Percentiles rank a stretch among this genome's conserved stretches.
Conservation (phyloP, 2,797 vertebrate genomes). For the Sorex maritimensis region DNA sequence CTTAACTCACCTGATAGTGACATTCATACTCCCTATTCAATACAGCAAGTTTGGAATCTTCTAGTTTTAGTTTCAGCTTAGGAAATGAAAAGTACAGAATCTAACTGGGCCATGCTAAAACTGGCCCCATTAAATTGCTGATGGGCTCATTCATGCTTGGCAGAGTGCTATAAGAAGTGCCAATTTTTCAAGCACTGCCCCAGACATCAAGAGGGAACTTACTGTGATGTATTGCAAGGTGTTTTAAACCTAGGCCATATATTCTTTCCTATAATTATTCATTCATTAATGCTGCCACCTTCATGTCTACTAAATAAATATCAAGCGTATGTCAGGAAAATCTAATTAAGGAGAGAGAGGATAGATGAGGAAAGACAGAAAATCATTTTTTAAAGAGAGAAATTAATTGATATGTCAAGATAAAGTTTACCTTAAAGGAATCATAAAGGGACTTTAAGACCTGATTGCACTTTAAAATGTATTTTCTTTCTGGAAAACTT, state of each 20-base stretch:
- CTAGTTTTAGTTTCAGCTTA: not conserved
- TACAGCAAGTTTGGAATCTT: not conserved
- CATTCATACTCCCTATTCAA: not conserved
- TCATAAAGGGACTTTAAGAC: not conserved
- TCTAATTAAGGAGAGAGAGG: not conserved
- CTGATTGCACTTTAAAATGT: not conserved
- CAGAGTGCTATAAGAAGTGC: not conserved
- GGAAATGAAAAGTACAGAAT: not conserved
- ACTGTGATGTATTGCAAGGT: not conserved
- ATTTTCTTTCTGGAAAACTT: slow-evolving; percentile 1
- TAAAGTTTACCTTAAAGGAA: slow-evolving; percentile 6
- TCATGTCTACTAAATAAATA: not conserved
- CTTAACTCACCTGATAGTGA: not conserved
- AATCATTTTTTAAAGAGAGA: slow-evolving; percentile 19
- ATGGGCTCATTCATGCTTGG: not conserved
- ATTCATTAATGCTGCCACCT: not conserved
- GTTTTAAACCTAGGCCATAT: not conserved
- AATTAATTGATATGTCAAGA: slow-evolving; percentile 44
- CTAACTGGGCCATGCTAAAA: not conserved
- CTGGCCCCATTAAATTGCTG: not conserved
- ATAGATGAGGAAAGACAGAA: not conserved
- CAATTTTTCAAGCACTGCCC: slow-evolving; percentile 26
- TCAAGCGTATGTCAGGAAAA: not conserved
- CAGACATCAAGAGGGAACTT: not conserved
- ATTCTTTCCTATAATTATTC: not conserved